Base-by-base conservation (phyloP, 2,113 vertebrate species). In the Ptyas mucosa region DNA sequence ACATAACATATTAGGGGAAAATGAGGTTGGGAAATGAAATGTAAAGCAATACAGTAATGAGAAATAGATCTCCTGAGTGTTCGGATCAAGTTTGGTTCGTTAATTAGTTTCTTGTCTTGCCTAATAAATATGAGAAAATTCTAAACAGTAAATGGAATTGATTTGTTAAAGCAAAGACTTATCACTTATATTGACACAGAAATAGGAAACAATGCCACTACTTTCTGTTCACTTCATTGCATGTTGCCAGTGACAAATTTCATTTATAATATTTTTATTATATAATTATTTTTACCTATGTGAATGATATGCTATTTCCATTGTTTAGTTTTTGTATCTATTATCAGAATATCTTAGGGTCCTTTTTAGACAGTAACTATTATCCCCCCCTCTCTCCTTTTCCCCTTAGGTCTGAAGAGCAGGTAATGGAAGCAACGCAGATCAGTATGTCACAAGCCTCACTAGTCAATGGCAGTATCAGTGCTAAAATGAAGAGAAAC, bases 361-460 rank as follows among this genome's bases (percentile, higher is more conserved):
- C 95, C 64, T 90, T 96, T 49, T 81, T 15, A 0, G 24, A 23
- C 34, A 95, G 0, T 94, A 92, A 94, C 46, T 57, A 6, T 94
- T 88, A n/a, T 26, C 52, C n/a, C 10, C 0, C 7, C 3, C 51
- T 15, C 51, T 26, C 24, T 26, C 26, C 95, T 49, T 94, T 93
- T 89, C 64, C 94, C 94, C 89, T 21, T 64, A 97, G 97, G 97
- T 89, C 92, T 89, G 90, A 94, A 86, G 92, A 81, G 52, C 26
- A 58, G 93, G 94, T 21, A 3, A 98, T 98, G 98, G 98, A 97
- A 8, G 43, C 96, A 8, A 94, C 95, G 0, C 96, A 97, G 88
- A 94, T 97, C 0, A 93, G 95, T 86, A 94, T 97, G 95, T 95
- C 97, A 34, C 93, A 92, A 0, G 3, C 94, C 1, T 95, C 97